A percentile compares a stretch with the other conserved stretches of the same genome.
Conservation (phyloP, 2,888 invertebrate species). For the Homarus gammarus region DNA sequence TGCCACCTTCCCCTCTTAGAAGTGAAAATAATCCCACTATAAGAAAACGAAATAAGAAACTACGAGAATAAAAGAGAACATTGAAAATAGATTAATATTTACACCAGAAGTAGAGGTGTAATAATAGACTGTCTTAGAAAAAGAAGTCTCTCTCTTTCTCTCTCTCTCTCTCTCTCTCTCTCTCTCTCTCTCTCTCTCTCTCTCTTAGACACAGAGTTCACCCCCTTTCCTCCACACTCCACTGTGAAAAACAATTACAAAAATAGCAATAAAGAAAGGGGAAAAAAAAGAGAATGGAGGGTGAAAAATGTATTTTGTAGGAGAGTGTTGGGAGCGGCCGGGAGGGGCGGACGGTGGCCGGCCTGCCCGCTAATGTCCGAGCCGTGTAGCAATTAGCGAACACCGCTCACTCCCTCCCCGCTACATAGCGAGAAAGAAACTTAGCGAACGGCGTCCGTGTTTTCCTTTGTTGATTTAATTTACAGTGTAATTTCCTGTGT, state of each 20-base stretch:
- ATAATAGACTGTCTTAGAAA: no score
- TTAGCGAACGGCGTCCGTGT: neutral
- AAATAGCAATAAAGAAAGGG: neutral
- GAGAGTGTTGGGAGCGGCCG: neutral
- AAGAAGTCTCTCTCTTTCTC: neutral
- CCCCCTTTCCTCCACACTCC: no score
- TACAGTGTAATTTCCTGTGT: neutral
- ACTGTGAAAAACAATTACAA: neutral
- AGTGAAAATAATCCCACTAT: no score
- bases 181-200: neutral
- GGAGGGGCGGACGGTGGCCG: neutral
- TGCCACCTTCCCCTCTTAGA: neutral
- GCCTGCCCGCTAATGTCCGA: slow-evolving; percentile 53
- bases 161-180: neutral
- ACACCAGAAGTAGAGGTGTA: no score
- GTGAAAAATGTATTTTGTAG: slow-evolving; percentile 14
- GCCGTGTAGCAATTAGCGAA: slow-evolving; percentile 60
- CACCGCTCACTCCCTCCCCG: slow-evolving; percentile 33
- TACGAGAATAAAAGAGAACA: no score
- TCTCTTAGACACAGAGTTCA: neutral
- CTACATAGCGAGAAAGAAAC: slow-evolving; percentile 52
- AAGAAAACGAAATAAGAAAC: no score
- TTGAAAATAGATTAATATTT: no score
- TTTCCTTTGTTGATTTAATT: slow-evolving; percentile 13
- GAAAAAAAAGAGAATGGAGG: no score